Base-by-base conservation (phyloP, 2,797 vertebrate species). In the Scolopax bukidnonensis region DNA sequence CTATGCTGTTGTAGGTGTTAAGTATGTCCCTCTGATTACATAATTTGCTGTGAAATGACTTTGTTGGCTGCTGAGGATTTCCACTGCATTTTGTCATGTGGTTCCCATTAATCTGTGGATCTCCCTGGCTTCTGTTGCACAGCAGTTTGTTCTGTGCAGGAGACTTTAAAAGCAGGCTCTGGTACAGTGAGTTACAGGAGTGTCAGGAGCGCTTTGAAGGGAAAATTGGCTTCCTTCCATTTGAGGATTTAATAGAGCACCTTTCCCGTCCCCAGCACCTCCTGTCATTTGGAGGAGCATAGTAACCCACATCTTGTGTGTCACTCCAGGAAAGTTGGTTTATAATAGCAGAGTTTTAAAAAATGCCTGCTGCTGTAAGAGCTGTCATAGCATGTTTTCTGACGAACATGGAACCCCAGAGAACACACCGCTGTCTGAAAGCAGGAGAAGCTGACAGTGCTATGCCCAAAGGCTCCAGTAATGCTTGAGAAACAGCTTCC, bases 221-320 rank as follows among this genome's bases (percentile, higher is more conserved):
- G 68, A 71, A 93, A 96, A 92, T 93, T 93, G 84, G 77, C 88
- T 92, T 94, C 78, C 50, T 93, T 87, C 88, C 85, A 75, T 85
- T 68, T 87, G 84, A 90, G 75, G 71, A 87, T 89, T 94, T 92
- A 87, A 74, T 21, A 61, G 81, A 89, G 81, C 80, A 85, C 88
- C 84, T 83, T 84, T 59, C 64, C 57, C 69, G 84, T 74, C 45
- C 53, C 48, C 84, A 80, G 68, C 77, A 90, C 60, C 60, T 89
- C 70, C 56, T 14, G 3, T 79, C 78, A 36, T 92, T 90, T 94
- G 70, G 48, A 92, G 74, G 50, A 90, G 88, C 91, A 89, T 77
- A 77, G 91, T 95, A 91, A 95, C 91, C 64, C 33, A 3, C 43
- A 89, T 93, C 71, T 80, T 54, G 30, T 87, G 71, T 4, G 0